Conservation (phyloP, 2,888 invertebrate genomes). For the Acronicta aceris region DNA sequence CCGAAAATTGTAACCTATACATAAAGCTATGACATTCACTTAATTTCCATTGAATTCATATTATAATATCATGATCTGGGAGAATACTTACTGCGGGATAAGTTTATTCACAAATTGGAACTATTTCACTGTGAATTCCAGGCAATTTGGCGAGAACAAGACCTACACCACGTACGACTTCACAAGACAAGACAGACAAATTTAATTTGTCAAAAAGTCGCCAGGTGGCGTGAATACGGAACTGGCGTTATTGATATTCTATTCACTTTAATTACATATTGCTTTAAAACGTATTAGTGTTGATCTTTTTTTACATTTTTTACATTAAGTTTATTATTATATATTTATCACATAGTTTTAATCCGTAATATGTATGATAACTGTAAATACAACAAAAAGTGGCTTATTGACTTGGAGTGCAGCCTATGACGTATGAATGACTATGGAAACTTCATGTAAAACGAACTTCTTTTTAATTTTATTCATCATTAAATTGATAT, state of each 20-base stretch:
- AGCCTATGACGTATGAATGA: slow-evolving; percentile 29
- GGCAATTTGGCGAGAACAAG: slow-evolving; percentile 72
- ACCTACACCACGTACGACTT: slow-evolving; percentile 71
- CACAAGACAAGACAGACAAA: slow-evolving; percentile 86
- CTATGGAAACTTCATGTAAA: slow-evolving; percentile 2
- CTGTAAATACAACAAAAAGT: neutral
- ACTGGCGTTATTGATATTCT: slow-evolving; percentile 72
- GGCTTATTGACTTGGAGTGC: slow-evolving; percentile 24
- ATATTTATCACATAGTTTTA: neutral
- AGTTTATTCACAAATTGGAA: slow-evolving; percentile 75
- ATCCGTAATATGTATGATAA: neutral
- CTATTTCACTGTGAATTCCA: slow-evolving; percentile 75
- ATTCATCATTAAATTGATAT: neutral
- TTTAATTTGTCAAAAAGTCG: slow-evolving; percentile 63
- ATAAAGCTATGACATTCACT: slow-evolving; percentile 19
- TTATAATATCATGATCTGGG: slow-evolving; percentile 30
- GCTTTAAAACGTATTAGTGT: neutral
- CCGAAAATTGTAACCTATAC: slow-evolving; percentile 65
- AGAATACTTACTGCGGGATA: slow-evolving; percentile 77
- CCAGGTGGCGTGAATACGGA: slow-evolving; percentile 80
- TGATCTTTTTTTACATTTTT: neutral
- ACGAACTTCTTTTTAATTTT: slow-evolving; percentile 5
- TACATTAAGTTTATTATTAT: neutral
- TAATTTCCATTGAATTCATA: slow-evolving; percentile 14
- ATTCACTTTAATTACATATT: neutral